phyloP scores from a whole-genome alignment of 64 coral and sea anemone genomes.

The Anthopleura sola region DNA sequence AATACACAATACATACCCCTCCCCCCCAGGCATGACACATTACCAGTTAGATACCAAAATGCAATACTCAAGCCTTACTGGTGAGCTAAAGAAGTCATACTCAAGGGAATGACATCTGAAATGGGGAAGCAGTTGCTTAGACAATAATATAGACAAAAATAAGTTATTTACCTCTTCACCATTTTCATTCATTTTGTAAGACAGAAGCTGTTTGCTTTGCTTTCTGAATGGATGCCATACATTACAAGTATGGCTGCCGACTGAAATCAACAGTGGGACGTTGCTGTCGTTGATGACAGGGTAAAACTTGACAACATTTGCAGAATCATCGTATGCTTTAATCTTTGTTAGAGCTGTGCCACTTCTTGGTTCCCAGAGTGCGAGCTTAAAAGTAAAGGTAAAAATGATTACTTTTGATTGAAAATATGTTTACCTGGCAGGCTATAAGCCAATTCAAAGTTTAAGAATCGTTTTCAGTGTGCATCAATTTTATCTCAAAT shows the following conservation, averaged over 20 bases:
- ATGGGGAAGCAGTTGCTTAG: too few relatives aligned
- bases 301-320: conserved; percentile 69
- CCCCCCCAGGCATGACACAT: too few relatives aligned
- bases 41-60: too few relatives aligned
- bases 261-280: conserved; percentile 71
- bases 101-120: too few relatives aligned
- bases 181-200: conserved; percentile 59
- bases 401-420: neutral
- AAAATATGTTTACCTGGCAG: too few relatives aligned
- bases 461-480: too few relatives aligned
- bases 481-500: too few relatives aligned
- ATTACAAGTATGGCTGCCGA: conserved; percentile 58
- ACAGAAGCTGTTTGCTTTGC: conserved; percentile 70
- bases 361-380: conserved; percentile 85
- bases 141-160: too few relatives aligned
- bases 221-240: conserved; percentile 86
- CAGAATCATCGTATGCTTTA: conserved; percentile 73
- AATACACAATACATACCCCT: too few relatives aligned
- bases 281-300: conserved; percentile 56
- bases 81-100: too few relatives aligned
- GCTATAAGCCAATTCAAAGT: too few relatives aligned
- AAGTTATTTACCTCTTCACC: conserved; percentile 64
- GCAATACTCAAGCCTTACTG: too few relatives aligned
- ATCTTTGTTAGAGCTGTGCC: conserved; percentile 69
- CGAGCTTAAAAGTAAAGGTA: conserved; percentile 36